Conservation (phyloP, 2,113 vertebrate species). For the Rhinopomastus cyanomelas region DNA sequence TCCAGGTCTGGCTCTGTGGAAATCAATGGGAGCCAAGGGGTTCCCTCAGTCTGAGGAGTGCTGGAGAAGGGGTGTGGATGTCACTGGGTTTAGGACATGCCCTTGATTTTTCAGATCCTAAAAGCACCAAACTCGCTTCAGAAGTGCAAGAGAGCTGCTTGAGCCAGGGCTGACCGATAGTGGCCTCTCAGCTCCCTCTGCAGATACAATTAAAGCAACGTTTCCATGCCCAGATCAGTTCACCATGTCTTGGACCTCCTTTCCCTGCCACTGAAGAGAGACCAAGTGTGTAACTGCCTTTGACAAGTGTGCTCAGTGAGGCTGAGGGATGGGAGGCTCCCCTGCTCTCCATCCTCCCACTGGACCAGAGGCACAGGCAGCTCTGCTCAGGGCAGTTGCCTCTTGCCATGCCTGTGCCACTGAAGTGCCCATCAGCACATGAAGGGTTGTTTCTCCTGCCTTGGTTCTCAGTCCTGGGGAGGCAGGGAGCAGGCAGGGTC, state of each 20-base stretch:
- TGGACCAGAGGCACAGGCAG: not conserved
- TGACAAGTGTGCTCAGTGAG: not conserved
- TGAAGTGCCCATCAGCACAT: not conserved
- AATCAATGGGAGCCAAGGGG: not conserved
- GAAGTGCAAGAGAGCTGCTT: not conserved
- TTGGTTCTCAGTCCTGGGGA: not conserved
- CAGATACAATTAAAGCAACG: not conserved
- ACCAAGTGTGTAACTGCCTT: not conserved
- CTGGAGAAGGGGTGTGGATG: not conserved
- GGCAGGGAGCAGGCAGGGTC: not conserved
- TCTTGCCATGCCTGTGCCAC: not conserved
- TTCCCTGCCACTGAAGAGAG: not conserved
- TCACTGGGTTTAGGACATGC: not conserved
- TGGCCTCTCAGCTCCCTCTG: constrained; percentile 22
- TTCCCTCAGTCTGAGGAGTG: not conserved
- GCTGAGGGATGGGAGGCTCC: not conserved
- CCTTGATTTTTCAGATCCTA: not conserved
- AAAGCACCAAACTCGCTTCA: not conserved
- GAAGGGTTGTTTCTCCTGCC: not conserved
- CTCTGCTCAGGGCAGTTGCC: not conserved
- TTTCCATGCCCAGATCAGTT: not conserved
- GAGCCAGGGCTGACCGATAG: not conserved
- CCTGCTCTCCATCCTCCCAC: fast-evolving
- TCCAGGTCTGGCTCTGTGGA: not conserved
- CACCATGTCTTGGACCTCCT: not conserved